These are phyloP conservation scores for Gambusia yucatana DNA, from an alignment of 2,797 vertebrate genomes.

Conservation along the genomic window DNA sequence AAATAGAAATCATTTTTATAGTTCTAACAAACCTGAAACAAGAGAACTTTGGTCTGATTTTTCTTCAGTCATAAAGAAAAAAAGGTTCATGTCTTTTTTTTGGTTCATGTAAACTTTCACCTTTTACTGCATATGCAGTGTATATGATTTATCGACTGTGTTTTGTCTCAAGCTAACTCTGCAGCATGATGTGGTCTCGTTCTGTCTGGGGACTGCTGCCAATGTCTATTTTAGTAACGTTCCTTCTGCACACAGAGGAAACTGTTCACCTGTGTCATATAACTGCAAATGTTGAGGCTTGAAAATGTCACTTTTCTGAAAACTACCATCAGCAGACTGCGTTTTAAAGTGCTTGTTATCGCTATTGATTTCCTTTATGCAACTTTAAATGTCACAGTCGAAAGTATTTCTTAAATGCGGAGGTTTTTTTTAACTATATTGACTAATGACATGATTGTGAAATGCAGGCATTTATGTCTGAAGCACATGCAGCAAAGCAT, in stretches of 20 bases:
- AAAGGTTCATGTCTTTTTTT: not conserved
- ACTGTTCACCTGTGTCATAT: conserved; percentile 16
- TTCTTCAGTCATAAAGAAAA: not conserved
- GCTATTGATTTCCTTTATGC: not conserved
- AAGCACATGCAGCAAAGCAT: conserved; percentile 2
- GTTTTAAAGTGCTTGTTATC: not conserved
- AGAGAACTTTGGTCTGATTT: not conserved
- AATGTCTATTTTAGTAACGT: conserved; percentile 50
- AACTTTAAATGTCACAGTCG: not conserved
- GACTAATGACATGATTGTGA: not conserved
- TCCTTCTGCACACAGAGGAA: conserved; percentile 37
- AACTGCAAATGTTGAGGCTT: conserved; percentile 17
- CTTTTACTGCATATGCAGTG: not conserved
- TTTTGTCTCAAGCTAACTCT: conserved; percentile 29
- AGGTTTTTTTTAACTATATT: not conserved
- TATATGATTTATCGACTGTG: conserved; percentile 2
- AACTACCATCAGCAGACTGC: conserved; percentile 3
- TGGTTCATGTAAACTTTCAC: not conserved
- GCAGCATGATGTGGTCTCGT: conserved; percentile 34
- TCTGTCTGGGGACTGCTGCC: conserved; percentile 55
- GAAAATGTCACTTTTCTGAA: conserved; percentile 18
- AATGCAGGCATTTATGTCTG: not conserved
- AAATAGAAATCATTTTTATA: not conserved
- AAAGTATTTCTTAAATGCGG: not conserved
- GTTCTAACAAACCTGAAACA: not conserved